A percentile compares a stretch with the other conserved stretches of the same genome.
Evolutionary conservation across 2,888 invertebrate genomes (phyloP).

Genomic region (Cecidostiba fungosa): DNA sequence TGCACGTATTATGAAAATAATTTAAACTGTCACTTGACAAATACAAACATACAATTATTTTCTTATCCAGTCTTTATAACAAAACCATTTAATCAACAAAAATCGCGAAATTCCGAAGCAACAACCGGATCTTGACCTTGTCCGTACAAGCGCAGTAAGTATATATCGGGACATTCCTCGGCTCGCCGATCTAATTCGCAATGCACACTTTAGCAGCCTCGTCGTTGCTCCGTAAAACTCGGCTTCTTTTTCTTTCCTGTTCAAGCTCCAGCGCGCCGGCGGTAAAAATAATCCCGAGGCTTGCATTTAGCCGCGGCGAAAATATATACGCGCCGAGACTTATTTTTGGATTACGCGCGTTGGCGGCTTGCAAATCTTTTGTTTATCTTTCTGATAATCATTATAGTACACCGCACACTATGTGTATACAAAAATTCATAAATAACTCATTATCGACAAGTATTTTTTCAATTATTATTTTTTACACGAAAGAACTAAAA

Average conservation of each 20-base stretch:
- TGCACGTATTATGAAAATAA: not conserved
- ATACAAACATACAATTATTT: not conserved
- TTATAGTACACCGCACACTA: too few species aligned
- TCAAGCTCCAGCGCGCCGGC: not conserved
- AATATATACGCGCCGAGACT: not conserved
- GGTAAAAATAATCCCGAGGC: not conserved
- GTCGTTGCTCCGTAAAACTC: not conserved
- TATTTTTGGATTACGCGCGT: not conserved
- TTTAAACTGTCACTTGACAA: not conserved
- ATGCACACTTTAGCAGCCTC: not conserved
- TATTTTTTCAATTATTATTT: too few species aligned
- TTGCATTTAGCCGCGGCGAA: not conserved
- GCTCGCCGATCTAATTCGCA: conserved; percentile 42
- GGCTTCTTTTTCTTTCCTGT: not conserved
- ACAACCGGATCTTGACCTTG: conserved; percentile 16
- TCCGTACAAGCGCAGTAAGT: not conserved
- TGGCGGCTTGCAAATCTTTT: not conserved
- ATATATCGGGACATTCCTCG: conserved; percentile 27
- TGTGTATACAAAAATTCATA: too few species aligned
- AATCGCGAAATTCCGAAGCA: not conserved
- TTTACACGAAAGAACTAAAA: too few species aligned
- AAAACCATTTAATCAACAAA: not conserved
- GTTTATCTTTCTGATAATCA: too few species aligned
- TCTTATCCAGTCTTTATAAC: too few species aligned
- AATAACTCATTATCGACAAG: too few species aligned